Base-by-base conservation (phyloP, 2,113 vertebrate species). In the Brachirus orientalis region DNA sequence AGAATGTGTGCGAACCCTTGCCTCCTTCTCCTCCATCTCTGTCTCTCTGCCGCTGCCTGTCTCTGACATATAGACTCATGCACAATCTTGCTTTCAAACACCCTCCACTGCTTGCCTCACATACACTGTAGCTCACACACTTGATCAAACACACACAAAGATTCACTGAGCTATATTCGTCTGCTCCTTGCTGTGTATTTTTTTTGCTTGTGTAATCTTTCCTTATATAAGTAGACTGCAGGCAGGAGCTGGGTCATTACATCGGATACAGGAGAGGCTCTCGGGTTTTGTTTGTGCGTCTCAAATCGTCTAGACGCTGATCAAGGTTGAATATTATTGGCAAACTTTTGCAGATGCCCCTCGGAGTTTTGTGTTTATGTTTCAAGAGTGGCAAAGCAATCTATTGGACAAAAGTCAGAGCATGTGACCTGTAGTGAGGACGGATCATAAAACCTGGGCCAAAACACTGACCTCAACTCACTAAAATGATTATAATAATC, bases 141-240 rank as follows among this genome's bases (percentile, higher is more conserved):
- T 85, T 85, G 67, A 88, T 85, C 79, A 80, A 77, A 80, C 60
- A 71, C 57, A 79, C 66, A 79, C 59, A 22, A 53, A 80, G 66
- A 77, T 74, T 54, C 47, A 1, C 58, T 5, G 60, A 75, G 79
- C 84, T 89, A 88, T 86, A 89, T 90, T 66, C 1, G 75, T 81
- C 83, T 58, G 50, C 36, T 75, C 76, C 76, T 80, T 13, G 58
- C 53, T 0, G 53, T 73, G 64, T 16, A 33, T 63, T 72, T 55
- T 55, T 60, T 40, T 46, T 20, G 64, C 86, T 89, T 90, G 85
- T 88, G 80, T 89, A 90, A 90, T 87, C 79, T 51, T 62, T 65
- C 68, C 81, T 90, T 91, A 90, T 87, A 79, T 89, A 90, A 91
- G 84, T 63, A 66, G 54, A 80, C 70, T 57, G 14, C 63, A 86